Base-by-base conservation (phyloP, 2,797 vertebrate species). In the Kryptolebias ocellatus region DNA sequence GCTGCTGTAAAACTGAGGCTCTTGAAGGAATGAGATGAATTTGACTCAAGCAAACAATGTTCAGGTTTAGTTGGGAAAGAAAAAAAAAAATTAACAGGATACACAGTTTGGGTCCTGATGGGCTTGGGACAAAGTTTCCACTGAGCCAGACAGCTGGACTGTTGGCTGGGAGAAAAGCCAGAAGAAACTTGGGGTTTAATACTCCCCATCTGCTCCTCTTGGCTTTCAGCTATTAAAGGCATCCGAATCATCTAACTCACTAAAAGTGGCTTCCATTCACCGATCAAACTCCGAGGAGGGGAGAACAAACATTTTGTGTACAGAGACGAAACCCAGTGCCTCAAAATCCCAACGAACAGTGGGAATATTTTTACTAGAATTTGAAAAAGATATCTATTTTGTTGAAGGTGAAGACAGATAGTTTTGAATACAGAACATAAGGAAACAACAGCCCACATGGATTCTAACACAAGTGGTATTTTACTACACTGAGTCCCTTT, bases 401-500 rank as follows among this genome's bases (percentile, higher is more conserved):
- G 82, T 87, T 80, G 88, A 91, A 80, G 82, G 83, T 72, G 78
- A 80, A 85, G 61, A 69, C 62, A 69, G 85, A 39, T 51, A 67
- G 75, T 87, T 87, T 90, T 89, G 59, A 83, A 86, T 80, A 79
- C 74, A 70, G 74, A 72, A 57, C 67, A 72, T 69, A 64, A 60
- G 82, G 81, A 64, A 79, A 85, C 67, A 69, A 73, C 72, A 70
- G 65, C 84, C 86, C 76, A 85, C 71, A 71, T 37, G 24, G 68
- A 88, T 83, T 76, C 71, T 42, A 78, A 87, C 78, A 80, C 85
- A 86, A 80, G 80, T 86, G 70, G 58, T 92, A 90, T 94, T 92
- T 93, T 91, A 91, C 89, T 93, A 93, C 93, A 88, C 87, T 87
- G 91, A 91, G 91, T 90, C 92, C 90, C 94, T 91, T 94, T 91